Percentiles rank a stretch among this genome's conserved stretches.
Evolutionary conservation across 2,888 invertebrate species (phyloP).

Genomic region (Caenorhabditis sp.): DNA sequence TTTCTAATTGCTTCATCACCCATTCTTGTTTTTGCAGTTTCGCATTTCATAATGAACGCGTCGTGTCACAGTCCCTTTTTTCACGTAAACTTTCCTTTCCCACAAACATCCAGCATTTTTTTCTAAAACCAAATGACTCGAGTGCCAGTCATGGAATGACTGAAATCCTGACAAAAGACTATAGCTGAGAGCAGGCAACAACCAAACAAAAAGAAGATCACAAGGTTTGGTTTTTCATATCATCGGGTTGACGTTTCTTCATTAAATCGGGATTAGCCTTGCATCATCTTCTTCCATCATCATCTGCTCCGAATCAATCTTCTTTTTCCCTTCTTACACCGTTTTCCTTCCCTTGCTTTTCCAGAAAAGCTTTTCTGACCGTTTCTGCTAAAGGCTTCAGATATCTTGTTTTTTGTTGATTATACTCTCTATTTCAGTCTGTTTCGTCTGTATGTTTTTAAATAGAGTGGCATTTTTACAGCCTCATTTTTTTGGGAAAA

Average conservation of each 20-base stretch:
- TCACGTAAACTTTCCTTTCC: not conserved
- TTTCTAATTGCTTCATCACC: conserved; percentile 41
- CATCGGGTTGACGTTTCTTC: conserved; percentile 34
- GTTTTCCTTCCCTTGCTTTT: not conserved
- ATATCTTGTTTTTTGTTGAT: no score
- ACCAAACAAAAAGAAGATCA: not conserved
- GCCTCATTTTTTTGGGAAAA: no score
- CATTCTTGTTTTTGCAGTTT: conserved; percentile 9
- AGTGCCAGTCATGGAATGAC: not conserved
- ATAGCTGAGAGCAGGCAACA: not conserved
- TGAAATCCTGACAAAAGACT: no score
- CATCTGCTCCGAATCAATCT: not conserved
- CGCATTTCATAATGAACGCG: conserved; percentile 2
- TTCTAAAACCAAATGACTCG: no score
- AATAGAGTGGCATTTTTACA: no score
- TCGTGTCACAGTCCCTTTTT: not conserved
- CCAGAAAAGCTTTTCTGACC: no score
- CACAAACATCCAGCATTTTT: not conserved
- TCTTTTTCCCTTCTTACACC: not conserved
- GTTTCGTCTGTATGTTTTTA: not conserved
- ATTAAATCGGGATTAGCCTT: conserved; percentile 36
- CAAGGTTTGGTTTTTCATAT: not conserved
- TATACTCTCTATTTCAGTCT: not conserved
- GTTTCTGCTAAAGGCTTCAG: no score
- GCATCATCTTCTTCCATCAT: conserved; percentile 6